Percentiles rank a stretch among this genome's conserved stretches.
phyloP scores from a whole-genome alignment of 2,888 invertebrate species.

The Linhomoeus sp. region DNA sequence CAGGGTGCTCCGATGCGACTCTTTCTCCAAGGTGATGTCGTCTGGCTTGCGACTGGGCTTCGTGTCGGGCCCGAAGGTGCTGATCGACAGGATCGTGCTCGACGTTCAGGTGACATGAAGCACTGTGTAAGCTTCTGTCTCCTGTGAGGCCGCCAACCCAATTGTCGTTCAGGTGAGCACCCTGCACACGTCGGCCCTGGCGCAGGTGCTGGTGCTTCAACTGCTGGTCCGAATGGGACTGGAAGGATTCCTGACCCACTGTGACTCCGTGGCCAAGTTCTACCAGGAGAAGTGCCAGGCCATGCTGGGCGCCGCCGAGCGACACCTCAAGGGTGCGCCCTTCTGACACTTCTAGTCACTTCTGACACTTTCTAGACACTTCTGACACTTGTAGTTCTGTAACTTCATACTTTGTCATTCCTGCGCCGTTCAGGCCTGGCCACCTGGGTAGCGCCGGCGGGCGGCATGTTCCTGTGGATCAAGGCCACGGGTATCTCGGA shows the following conservation, averaged over 20 bases:
- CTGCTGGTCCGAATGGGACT: slow-evolving; percentile 41
- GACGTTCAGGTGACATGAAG: too few relatives aligned
- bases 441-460: slow-evolving; percentile 45
- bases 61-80: too few relatives aligned
- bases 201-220: slow-evolving; percentile 42
- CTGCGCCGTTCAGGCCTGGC: slow-evolving; percentile 36
- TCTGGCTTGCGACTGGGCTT: not conserved
- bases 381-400: too few relatives aligned
- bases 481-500: slow-evolving; percentile 43
- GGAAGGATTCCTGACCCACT: slow-evolving; percentile 41
- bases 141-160: too few relatives aligned
- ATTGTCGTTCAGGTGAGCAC: slow-evolving; percentile 50
- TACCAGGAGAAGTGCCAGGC: slow-evolving; percentile 45
- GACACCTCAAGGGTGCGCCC: slow-evolving; percentile 37
- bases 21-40: slow-evolving; percentile 3
- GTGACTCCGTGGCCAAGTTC: slow-evolving; percentile 38
- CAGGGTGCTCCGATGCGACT: slow-evolving; percentile 21
- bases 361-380: too few relatives aligned
- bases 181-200: slow-evolving; percentile 43
- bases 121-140: too few relatives aligned
- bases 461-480: slow-evolving; percentile 60
- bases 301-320: slow-evolving; percentile 41
- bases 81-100: too few relatives aligned
- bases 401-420: too few relatives aligned
- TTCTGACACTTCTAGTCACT: too few relatives aligned